Evolutionary conservation across 2,797 vertebrate species (phyloP).

Genomic region (Gobionotothen gibberifrons): DNA sequence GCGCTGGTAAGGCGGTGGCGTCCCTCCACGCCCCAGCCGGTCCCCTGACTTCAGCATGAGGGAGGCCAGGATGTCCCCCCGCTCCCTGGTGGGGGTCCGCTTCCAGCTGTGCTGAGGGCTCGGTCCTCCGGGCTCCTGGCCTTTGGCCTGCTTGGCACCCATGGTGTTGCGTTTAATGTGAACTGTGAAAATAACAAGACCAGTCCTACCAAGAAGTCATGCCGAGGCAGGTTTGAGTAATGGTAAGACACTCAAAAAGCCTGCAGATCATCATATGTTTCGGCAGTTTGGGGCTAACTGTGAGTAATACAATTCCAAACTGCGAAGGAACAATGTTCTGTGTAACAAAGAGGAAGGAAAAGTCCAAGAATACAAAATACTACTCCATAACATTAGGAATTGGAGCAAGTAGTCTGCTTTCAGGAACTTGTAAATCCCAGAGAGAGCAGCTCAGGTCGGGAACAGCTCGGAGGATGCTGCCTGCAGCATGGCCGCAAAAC

Average conservation of each 20-base stretch:
- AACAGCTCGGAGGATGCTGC: slow-evolving; percentile 68
- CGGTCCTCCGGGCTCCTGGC: slow-evolving; percentile 83
- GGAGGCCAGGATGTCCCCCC: slow-evolving; percentile 89
- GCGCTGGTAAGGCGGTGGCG: slow-evolving; percentile 94
- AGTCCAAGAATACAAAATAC: background rate
- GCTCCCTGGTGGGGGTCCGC: slow-evolving; percentile 86
- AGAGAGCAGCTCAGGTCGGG: slow-evolving; percentile 53
- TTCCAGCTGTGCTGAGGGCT: slow-evolving; percentile 87
- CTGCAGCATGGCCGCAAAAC: slow-evolving; percentile 76
- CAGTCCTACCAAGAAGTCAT: slow-evolving; percentile 34
- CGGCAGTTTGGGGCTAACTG: background rate
- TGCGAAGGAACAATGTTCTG: slow-evolving; percentile 7
- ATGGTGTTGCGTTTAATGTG: slow-evolving; percentile 72
- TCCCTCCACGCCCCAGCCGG: slow-evolving; percentile 85
- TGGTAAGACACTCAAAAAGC: slow-evolving; percentile 26
- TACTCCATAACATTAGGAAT: background rate
- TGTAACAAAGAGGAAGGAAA: background rate
- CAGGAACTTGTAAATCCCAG: slow-evolving; percentile 28
- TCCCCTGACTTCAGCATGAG: slow-evolving; percentile 91
- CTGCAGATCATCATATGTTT: slow-evolving; percentile 48
- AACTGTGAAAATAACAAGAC: slow-evolving; percentile 43
- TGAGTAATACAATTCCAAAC: background rate
- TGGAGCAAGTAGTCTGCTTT: background rate
- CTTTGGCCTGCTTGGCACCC: slow-evolving; percentile 93
- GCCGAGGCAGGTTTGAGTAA: slow-evolving; percentile 22